Evolutionary conservation across 2,113 vertebrate genomes (phyloP), one percentile per base, ranked within the genome.

Genomic region (Peromyscus leucopus): DNA sequence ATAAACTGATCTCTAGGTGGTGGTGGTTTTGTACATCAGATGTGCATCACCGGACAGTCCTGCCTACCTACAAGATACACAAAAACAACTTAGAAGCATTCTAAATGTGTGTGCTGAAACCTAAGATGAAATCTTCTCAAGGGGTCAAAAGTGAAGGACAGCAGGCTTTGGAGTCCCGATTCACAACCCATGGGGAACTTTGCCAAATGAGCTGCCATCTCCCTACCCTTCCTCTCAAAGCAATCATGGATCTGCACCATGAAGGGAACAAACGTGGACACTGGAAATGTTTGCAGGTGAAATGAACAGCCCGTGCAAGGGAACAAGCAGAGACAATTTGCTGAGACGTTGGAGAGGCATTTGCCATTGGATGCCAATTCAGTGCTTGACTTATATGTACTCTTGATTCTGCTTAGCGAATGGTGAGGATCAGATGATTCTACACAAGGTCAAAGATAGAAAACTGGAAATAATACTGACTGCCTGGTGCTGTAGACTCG

Each of bases 321-420:
- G 46, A 90, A 51, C 31, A 96, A 82, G 88, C 93, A 80, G 67
- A 93, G 65, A 80, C 26, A 96, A 22, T 92, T 98, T 98, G 89
- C 51, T 48, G 75, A 97, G 95, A 95, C 83, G 21, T 93, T 90
- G 93, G 91, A 72, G 57, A 90, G 91, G 7, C 74, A 48, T 90
- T 96, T 94, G 67, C 69, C 65, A 93, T 97, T 96, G 78, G 97
- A 95, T 91, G 93, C 86, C 94, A 94, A 97, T 96, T 83, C 57
- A 21, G 22, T 24, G 55, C 93, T 93, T 97, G 93, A 93, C 13
- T 82, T 69, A 1, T 51, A 31, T 69, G 1, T 51, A 36, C 55
- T 91, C 75, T 75, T 89, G 63, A 86, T 85, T 95, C 75, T 91
- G 75, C 17, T 63, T 48, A 97, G 59, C 16, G 78, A 96, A 90